A percentile compares a stretch with the other conserved stretches of the same genome.
These are phyloP conservation scores for Labeo calbasu DNA, from an alignment of 2,797 vertebrate species.

Conservation along the genomic window DNA sequence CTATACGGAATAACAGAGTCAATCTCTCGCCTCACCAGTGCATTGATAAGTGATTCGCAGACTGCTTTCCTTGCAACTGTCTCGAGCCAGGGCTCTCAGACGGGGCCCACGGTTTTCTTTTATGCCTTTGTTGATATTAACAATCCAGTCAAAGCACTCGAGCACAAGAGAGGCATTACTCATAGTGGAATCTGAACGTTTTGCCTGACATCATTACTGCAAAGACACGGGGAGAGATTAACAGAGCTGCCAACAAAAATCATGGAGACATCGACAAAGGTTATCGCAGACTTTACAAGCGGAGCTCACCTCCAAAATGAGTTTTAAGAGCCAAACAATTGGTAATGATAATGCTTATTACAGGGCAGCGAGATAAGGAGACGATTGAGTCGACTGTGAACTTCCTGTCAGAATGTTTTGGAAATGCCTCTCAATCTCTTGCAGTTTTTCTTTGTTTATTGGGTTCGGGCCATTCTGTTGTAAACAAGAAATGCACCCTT, in stretches of 20 bases:
- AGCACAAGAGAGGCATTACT: constrained; percentile 62
- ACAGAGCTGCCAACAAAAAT: constrained; percentile 64
- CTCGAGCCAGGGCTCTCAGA: constrained; percentile 37
- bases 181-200: constrained; percentile 51
- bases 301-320: constrained; percentile 39
- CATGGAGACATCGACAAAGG: constrained; percentile 59
- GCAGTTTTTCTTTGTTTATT: constrained; percentile 31
- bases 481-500: constrained; percentile 49
- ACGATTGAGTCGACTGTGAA: constrained; percentile 44
- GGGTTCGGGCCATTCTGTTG: constrained; percentile 17
- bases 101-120: constrained; percentile 47
- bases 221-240: constrained; percentile 60
- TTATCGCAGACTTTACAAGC: constrained; percentile 63
- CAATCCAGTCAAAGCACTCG: constrained; percentile 44
- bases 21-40: constrained; percentile 18
- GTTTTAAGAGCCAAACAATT: constrained; percentile 52
- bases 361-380: constrained; percentile 43
- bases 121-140: constrained; percentile 48
- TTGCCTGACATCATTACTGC: constrained; percentile 64
- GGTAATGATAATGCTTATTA: constrained; percentile 50
- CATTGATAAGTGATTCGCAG: constrained; percentile 38
- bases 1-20: constrained; percentile 10
- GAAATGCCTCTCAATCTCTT: constrained; percentile 26
- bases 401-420: constrained; percentile 31
- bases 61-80: constrained; percentile 40